Evolutionary conservation across 2,888 invertebrate genomes (phyloP).

Genomic region (Polydrusus cervinus): DNA sequence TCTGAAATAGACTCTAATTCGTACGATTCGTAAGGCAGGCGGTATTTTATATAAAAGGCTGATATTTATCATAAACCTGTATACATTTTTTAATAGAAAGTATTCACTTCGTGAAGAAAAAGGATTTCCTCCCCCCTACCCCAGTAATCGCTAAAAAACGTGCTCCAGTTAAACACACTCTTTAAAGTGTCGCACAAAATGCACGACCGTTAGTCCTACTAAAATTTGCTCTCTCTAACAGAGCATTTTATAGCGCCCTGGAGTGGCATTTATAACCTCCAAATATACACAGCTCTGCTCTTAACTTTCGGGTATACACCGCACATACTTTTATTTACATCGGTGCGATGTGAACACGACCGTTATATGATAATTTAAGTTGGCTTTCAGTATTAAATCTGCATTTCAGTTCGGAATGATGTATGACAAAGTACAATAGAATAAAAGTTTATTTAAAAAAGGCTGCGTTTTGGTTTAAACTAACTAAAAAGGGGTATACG

Average conservation of each 20-base stretch:
- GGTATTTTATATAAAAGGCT: too few relatives aligned
- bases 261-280: slow-evolving; percentile 43
- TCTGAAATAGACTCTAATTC: too few relatives aligned
- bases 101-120: background rate
- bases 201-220: slow-evolving; percentile 21
- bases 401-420: slow-evolving; percentile 1
- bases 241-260: slow-evolving; percentile 44
- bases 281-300: slow-evolving; percentile 31
- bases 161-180: background rate
- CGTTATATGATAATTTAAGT: slow-evolving; percentile 36
- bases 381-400: slow-evolving; percentile 26
- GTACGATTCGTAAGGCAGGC: too few relatives aligned
- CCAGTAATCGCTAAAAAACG: too few relatives aligned
- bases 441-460: too few relatives aligned
- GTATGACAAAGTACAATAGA: background rate
- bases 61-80: too few relatives aligned
- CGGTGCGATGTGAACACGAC: slow-evolving; percentile 25
- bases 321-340: slow-evolving; percentile 41
- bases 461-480: too few relatives aligned
- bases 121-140: background rate
- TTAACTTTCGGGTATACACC: slow-evolving; percentile 40
- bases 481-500: too few relatives aligned
- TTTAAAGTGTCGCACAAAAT: background rate
- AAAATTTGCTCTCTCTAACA: slow-evolving; percentile 5
- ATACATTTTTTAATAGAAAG: too few relatives aligned